Conservation (phyloP, 2,888 invertebrate genomes). For the Penaeus monodon region DNA sequence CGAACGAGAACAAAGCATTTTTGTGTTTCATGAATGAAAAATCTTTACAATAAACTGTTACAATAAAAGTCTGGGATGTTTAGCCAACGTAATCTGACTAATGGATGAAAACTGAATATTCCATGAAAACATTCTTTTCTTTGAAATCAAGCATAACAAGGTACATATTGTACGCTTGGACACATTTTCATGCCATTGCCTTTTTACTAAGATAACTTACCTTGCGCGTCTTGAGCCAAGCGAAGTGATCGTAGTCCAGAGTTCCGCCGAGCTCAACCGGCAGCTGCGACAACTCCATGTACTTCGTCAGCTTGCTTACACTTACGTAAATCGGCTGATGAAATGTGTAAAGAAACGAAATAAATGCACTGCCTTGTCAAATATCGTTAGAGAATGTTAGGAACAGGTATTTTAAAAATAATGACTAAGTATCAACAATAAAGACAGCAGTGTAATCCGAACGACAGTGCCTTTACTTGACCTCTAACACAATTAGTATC, state of each 20-base stretch:
- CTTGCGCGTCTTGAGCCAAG: slow-evolving; percentile 83
- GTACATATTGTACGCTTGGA: background rate
- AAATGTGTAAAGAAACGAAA: slow-evolving; percentile 18
- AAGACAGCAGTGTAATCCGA: background rate
- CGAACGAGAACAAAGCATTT: background rate
- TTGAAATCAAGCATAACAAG: too few species aligned
- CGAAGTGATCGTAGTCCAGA: slow-evolving; percentile 79
- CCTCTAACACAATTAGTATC: background rate
- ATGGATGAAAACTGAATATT: too few species aligned
- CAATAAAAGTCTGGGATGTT: too few species aligned
- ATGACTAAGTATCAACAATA: background rate
- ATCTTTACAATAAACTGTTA: too few species aligned
- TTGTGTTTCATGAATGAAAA: too few species aligned
- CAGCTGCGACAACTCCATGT: slow-evolving; percentile 79
- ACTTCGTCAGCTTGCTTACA: slow-evolving; percentile 78
- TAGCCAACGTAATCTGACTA: too few species aligned
- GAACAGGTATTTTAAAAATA: too few species aligned
- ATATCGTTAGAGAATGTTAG: background rate
- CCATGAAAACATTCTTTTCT: too few species aligned
- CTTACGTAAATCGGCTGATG: slow-evolving; percentile 81
- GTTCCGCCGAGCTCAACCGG: slow-evolving; percentile 81
- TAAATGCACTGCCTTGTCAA: background rate
- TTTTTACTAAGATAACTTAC: slow-evolving; percentile 72
- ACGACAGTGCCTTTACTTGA: background rate
- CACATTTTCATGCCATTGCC: background rate